phyloP scores from a whole-genome alignment of 2,797 vertebrate species.

The Notoglanidium macrostoma region DNA sequence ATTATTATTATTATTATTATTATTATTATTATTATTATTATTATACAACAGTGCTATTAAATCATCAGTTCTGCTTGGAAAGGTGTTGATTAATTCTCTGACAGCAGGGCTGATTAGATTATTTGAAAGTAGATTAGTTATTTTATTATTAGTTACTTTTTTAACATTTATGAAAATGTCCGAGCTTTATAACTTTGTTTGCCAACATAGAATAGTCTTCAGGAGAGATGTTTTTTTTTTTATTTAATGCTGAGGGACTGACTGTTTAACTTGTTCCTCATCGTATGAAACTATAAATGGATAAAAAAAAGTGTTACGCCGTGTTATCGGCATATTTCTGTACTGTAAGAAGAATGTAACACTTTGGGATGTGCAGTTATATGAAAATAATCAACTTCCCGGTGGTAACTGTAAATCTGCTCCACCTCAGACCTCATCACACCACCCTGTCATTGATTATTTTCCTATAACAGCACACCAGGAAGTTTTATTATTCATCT shows the following conservation, averaged over 20 bases:
- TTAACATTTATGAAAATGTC: background rate
- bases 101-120: background rate
- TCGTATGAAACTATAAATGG: background rate
- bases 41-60: background rate
- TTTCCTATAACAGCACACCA: background rate
- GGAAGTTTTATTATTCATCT: background rate
- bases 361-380: background rate
- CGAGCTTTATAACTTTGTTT: background rate
- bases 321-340: no score
- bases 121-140: no score
- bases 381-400: background rate
- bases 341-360: background rate
- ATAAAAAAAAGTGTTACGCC: background rate
- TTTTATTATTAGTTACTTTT: background rate
- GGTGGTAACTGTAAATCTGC: background rate
- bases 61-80: background rate
- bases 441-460: background rate
- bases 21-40: background rate
- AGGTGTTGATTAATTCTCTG: background rate
- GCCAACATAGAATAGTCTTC: background rate
- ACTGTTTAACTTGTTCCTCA: background rate
- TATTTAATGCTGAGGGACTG: background rate
- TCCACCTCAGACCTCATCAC: background rate
- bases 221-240: background rate
- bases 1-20: no score